These are phyloP conservation scores for Paraplagusia blochii DNA, from an alignment of 2,113 vertebrate genomes.

Conservation along the genomic window DNA sequence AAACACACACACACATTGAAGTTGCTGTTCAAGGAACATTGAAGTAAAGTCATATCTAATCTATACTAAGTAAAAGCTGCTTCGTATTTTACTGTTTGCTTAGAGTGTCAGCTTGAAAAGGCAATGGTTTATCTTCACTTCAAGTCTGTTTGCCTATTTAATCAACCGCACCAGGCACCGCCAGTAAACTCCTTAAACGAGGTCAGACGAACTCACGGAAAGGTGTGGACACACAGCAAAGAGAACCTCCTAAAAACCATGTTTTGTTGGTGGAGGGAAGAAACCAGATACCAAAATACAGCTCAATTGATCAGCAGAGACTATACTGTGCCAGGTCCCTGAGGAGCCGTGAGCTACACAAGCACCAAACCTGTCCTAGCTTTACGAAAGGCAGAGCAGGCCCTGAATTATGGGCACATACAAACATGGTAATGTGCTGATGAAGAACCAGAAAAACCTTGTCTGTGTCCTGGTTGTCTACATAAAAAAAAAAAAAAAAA, in stretches of 20 bases:
- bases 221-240: conserved; percentile 8
- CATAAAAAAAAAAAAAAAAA: too few relatives aligned
- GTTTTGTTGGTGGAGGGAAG: conserved; percentile 17
- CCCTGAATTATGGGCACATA: conserved; percentile 25
- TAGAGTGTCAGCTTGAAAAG: conserved; percentile 7
- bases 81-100: too few relatives aligned
- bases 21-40: background rate
- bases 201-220: background rate
- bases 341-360: conserved; percentile 12
- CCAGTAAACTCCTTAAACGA: conserved; percentile 11
- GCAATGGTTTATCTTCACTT: conserved; percentile 3
- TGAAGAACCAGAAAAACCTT: conserved; percentile 2
- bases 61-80: too few relatives aligned
- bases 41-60: background rate
- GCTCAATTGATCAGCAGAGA: conserved; percentile 2
- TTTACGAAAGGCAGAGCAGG: conserved; percentile 45
- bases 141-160: conserved; percentile 18
- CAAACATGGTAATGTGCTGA: conserved; percentile 11
- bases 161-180: background rate
- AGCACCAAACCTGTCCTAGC: conserved; percentile 13
- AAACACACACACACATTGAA: background rate
- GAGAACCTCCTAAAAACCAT: conserved; percentile 1
- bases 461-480: conserved; percentile 10
- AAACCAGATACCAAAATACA: conserved; percentile 22
- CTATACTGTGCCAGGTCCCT: background rate